Conservation (phyloP, 2,797 vertebrate genomes). For the Pangasius krempfi region DNA sequence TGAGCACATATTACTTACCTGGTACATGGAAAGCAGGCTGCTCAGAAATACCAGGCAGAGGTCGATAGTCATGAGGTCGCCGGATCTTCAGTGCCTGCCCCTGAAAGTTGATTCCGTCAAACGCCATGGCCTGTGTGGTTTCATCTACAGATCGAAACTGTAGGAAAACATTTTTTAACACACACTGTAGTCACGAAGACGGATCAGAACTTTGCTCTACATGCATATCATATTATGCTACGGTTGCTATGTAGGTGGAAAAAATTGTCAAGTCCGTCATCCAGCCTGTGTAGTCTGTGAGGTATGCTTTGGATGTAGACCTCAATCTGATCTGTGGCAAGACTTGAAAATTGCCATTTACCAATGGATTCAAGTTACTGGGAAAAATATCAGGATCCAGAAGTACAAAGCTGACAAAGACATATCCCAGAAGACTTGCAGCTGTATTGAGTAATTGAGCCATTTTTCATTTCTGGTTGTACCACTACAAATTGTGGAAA, state of each 20-base stretch:
- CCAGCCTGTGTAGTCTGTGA: background rate
- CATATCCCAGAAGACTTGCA: background rate
- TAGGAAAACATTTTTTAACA: background rate
- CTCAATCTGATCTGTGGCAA: background rate
- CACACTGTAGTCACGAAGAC: background rate
- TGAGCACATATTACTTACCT: conserved; percentile 58
- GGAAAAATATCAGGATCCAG: background rate
- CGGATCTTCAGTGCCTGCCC: conserved; percentile 79
- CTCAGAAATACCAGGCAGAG: conserved; percentile 78
- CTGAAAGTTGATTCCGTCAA: conserved; percentile 80
- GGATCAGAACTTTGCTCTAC: background rate
- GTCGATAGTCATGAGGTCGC: conserved; percentile 71
- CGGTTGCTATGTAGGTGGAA: background rate
- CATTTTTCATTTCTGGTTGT: background rate
- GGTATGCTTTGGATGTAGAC: background rate
- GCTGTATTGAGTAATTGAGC: background rate
- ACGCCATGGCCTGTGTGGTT: conserved; percentile 81
- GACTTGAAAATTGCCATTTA: background rate
- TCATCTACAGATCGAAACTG: conserved; percentile 79
- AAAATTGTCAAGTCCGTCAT: background rate
- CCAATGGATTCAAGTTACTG: background rate
- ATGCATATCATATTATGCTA: background rate
- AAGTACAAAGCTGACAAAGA: background rate
- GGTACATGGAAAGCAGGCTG: conserved; percentile 79
- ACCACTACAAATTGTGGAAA: background rate